Evolutionary conservation across 2,888 invertebrate genomes (phyloP), one percentile per base, ranked within the genome.

Genomic region (Parascotia fuliginaria): DNA sequence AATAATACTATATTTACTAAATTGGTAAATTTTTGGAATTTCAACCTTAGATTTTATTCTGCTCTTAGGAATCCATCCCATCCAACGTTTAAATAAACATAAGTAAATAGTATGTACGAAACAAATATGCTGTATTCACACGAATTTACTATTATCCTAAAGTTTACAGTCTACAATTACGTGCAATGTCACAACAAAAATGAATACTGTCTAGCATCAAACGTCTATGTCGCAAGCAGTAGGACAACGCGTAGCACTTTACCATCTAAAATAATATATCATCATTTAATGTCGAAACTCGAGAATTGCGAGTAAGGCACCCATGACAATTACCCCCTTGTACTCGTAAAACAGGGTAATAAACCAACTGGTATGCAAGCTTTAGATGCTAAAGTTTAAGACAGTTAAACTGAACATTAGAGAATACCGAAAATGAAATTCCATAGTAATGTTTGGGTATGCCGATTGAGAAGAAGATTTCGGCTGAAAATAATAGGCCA

Each of bases 341-440:
- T 59, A 58, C n/a, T n/a, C n/a, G n/a, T n/a, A n/a, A 62, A 60
- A 40, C 44, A 44, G 31, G 31, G 57, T 44, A 43, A 51, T 67
- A 67, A 58, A 62, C 34, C 37, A 46, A 55, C 54, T 12, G 16
- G 12, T 28, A n/a, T 3, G 46, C 28, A 32, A 37, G 45, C 36
- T 50, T 32, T 31, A 39, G 33, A 55, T 58, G 59, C 58, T 42
- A 52, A 42, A 53, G 37, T 54, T 47, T 36, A 29, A 42, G 45
- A 36, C 45, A 31, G 27, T 22, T 45, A 7, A 14, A 39, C 40
- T 27, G 15, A 14, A 14, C n/a, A 4, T 4, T 22, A 5, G 42
- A 37, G 31, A n/a, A 33, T 41, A 43, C 41, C 19, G 3, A 19
- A 2, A n/a, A n/a, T n/a, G n/a, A n/a, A n/a, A n/a, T n/a, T n/a